A percentile compares a stretch with the other conserved stretches of the same genome.
phyloP scores from a whole-genome alignment of 2,797 vertebrate genomes.

The Anisognathus igniventris region DNA sequence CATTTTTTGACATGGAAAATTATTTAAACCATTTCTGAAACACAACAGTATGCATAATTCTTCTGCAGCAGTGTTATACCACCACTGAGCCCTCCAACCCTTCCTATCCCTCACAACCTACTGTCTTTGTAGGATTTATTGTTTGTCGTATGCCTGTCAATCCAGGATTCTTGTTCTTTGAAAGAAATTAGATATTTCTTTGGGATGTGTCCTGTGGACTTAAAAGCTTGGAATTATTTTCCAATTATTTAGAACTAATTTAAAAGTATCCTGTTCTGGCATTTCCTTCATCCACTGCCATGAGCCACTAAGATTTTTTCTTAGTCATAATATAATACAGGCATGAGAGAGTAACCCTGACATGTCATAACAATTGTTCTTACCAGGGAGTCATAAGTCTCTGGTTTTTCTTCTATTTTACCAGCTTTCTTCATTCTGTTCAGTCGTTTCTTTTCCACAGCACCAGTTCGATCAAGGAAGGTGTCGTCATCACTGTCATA shows the following conservation, averaged over 20 bases:
- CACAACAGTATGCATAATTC: rapidly evolving
- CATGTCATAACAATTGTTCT: background rate
- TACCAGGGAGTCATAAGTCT: slow-evolving; percentile 92
- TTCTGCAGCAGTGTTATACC: background rate
- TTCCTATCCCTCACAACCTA: background rate
- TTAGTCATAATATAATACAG: background rate
- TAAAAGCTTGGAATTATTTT: background rate
- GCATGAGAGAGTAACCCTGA: background rate
- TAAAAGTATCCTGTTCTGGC: background rate
- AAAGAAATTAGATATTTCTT: background rate
- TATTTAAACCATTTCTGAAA: background rate
- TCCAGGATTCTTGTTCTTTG: background rate
- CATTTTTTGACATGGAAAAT: background rate
- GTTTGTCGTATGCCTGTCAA: background rate
- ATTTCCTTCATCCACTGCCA: background rate
- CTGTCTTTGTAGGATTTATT: background rate
- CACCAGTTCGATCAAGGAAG: slow-evolving; percentile 93
- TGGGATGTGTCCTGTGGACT: background rate
- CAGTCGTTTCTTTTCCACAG: slow-evolving; percentile 91
- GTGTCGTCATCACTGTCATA: slow-evolving; percentile 98
- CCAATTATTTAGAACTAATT: background rate
- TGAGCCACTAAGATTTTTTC: background rate
- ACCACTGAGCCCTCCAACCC: background rate
- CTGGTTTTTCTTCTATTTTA: slow-evolving; percentile 89
- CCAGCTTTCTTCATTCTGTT: slow-evolving; percentile 95